Percentiles rank a stretch among this genome's conserved stretches.
These are phyloP conservation scores for Lemur catta DNA, from an alignment of 2,797 vertebrate species.

Conservation along the genomic window DNA sequence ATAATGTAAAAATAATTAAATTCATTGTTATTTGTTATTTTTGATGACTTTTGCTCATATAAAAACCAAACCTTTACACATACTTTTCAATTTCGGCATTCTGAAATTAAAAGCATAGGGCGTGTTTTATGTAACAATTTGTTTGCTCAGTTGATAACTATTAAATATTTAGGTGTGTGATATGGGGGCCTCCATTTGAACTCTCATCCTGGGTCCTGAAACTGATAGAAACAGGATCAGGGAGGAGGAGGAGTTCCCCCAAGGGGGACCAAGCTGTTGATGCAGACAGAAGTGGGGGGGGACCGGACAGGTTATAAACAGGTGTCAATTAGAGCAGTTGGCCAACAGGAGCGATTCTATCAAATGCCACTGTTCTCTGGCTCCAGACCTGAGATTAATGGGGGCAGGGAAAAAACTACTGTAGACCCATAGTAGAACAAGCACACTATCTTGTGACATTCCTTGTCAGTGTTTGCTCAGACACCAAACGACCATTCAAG, in stretches of 20 bases:
- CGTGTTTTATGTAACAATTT: not conserved
- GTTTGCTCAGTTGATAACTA: not conserved
- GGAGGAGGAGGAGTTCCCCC: not conserved
- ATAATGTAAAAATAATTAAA: not conserved
- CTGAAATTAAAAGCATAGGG: not conserved
- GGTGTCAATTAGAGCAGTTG: not conserved
- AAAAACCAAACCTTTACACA: not conserved
- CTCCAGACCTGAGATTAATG: not conserved
- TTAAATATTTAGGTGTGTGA: not conserved
- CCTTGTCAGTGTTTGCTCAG: not conserved
- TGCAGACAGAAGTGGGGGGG: not conserved
- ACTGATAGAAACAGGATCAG: not conserved
- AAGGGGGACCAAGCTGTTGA: not conserved
- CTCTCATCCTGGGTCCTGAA: not conserved
- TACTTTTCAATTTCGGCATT: not conserved
- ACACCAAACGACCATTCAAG: not conserved
- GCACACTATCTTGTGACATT: not conserved
- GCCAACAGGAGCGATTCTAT: not conserved
- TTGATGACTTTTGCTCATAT: not conserved
- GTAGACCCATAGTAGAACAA: not conserved
- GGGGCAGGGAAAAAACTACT: not conserved
- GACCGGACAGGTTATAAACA: not conserved
- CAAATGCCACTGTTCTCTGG: not conserved
- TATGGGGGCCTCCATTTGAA: not conserved
- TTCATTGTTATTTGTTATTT: not conserved